Evolutionary conservation across 2,113 vertebrate genomes (phyloP).

Genomic region (Carassius auratus): DNA sequence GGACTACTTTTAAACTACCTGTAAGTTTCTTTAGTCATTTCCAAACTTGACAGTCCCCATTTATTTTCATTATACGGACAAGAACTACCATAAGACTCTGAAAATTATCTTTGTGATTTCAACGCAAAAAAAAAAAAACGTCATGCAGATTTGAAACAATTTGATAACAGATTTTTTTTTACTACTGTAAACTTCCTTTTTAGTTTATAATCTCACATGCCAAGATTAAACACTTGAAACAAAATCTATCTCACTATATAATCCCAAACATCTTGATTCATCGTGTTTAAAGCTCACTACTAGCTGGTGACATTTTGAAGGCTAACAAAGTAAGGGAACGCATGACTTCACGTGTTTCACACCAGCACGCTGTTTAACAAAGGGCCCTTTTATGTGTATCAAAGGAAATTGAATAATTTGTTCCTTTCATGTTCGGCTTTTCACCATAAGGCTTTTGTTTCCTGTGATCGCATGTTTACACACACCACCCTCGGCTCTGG

Average conservation of each 20-base stretch:
- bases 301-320: neutral
- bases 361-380: constrained; percentile 22
- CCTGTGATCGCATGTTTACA: neutral
- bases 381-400: constrained; percentile 35
- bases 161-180: neutral
- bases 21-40: neutral
- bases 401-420: constrained; percentile 33
- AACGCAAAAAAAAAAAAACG: neutral
- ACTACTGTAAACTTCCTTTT: neutral
- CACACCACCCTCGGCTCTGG: neutral
- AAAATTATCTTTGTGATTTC: neutral
- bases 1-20: neutral
- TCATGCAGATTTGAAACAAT: neutral
- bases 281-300: neutral
- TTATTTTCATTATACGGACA: neutral
- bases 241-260: neutral
- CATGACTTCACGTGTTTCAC: constrained; percentile 27
- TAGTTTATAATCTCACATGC: neutral
- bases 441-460: constrained; percentile 39
- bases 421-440: constrained; percentile 36
- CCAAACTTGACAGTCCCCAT: neutral
- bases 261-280: neutral
- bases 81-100: neutral
- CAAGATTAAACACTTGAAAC: neutral
- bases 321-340: neutral